phyloP scores from a whole-genome alignment of 2,888 invertebrate species.

The Lasiommata megera region DNA sequence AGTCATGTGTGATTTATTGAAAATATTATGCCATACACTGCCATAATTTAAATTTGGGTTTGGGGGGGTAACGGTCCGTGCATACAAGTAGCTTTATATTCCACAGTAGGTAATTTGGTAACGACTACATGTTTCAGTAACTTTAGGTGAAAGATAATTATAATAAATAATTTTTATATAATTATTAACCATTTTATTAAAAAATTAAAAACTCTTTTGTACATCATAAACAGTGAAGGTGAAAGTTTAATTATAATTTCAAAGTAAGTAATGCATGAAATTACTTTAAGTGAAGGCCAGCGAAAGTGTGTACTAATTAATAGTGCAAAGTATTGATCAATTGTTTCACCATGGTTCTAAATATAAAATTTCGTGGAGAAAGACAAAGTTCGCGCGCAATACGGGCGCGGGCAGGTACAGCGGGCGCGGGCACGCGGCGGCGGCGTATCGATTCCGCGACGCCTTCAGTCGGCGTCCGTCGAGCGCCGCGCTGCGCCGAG shows the following conservation, averaged over 20 bases:
- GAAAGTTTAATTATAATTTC: neutral
- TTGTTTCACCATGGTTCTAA: constrained; percentile 79
- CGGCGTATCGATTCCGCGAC: constrained; percentile 76
- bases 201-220: neutral
- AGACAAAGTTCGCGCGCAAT: constrained; percentile 81
- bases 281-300: constrained; percentile 34
- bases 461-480: constrained; percentile 79
- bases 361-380: constrained; percentile 79
- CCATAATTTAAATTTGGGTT: no score
- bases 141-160: no score
- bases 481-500: constrained; percentile 80
- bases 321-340: constrained; percentile 80
- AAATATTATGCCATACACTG: no score
- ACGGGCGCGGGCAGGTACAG: constrained; percentile 67
- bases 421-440: constrained; percentile 64
- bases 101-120: no score
- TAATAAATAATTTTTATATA: no score
- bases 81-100: no score
- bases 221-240: neutral
- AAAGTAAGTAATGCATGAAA: constrained; percentile 1
- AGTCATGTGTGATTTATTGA: neutral
- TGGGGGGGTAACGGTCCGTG: no score
- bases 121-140: no score
- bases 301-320: constrained; percentile 72
- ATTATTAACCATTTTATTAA: neutral